Evolutionary conservation across 2,888 invertebrate genomes (phyloP).

Genomic region (Callimorpha dominula): DNA sequence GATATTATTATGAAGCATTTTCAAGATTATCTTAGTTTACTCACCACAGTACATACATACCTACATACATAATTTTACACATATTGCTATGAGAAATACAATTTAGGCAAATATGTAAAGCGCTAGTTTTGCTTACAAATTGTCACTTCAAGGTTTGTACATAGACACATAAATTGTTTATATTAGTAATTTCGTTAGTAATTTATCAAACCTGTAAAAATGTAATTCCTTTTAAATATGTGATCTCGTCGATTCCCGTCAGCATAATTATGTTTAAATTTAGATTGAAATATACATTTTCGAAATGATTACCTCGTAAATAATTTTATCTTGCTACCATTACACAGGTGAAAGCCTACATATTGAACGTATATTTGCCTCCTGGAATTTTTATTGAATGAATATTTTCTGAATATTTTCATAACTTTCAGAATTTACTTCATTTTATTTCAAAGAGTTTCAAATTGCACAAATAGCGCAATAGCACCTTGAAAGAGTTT

Average conservation of each 20-base stretch:
- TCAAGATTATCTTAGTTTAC: no score
- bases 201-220: no score
- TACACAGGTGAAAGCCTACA: background rate
- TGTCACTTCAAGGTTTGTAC: no score
- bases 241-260: no score
- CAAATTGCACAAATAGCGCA: background rate
- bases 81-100: no score
- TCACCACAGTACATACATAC: no score
- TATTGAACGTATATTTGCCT: background rate
- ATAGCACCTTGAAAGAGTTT: background rate
- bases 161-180: no score
- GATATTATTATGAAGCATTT: no score
- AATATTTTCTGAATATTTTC: background rate
- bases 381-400: background rate
- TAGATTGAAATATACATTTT: background rate
- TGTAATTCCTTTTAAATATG: background rate
- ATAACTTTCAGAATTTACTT: background rate
- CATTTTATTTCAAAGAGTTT: background rate
- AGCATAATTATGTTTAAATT: background rate
- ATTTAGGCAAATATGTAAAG: no score
- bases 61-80: no score
- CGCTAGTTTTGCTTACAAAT: no score
- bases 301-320: background rate
- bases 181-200: no score
- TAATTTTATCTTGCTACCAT: background rate